Conservation (phyloP, 2,797 vertebrate species). For the Lacerta agilis region DNA sequence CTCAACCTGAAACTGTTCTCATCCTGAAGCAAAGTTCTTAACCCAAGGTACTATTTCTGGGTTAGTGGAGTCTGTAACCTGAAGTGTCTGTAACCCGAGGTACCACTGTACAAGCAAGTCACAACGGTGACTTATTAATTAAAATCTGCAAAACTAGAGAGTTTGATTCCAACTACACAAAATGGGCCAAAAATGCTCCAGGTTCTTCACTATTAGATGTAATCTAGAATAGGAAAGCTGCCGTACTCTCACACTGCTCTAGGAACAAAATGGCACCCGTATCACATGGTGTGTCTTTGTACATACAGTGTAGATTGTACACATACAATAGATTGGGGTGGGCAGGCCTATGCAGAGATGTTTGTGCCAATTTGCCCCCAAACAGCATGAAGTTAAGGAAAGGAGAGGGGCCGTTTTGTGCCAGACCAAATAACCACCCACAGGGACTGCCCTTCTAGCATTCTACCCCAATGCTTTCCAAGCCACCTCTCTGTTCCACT, state of each 20-base stretch:
- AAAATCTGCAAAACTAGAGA: background rate
- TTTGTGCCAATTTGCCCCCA: too few relatives aligned
- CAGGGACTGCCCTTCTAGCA: background rate
- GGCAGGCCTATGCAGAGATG: background rate
- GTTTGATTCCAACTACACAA: background rate
- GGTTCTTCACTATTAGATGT: background rate
- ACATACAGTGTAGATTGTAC: background rate
- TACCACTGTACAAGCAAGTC: background rate
- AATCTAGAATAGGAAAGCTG: background rate
- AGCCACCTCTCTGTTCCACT: background rate
- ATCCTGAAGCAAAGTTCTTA: too few relatives aligned
- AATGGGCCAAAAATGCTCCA: background rate
- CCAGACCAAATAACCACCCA: background rate
- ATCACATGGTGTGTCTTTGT: too few relatives aligned
- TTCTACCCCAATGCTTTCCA: background rate
- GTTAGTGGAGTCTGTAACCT: too few relatives aligned
- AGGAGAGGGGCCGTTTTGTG: background rate
- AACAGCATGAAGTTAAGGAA: background rate
- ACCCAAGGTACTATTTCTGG: too few relatives aligned
- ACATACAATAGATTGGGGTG: background rate
- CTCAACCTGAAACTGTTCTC: too few relatives aligned
- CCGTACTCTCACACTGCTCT: background rate
- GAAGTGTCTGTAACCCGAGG: too few relatives aligned
- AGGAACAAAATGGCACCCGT: background rate
- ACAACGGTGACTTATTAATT: background rate